Evolutionary conservation across 53 echinoderm and acorn worm species (phyloP).

Genomic region (Holothuria scabra): DNA sequence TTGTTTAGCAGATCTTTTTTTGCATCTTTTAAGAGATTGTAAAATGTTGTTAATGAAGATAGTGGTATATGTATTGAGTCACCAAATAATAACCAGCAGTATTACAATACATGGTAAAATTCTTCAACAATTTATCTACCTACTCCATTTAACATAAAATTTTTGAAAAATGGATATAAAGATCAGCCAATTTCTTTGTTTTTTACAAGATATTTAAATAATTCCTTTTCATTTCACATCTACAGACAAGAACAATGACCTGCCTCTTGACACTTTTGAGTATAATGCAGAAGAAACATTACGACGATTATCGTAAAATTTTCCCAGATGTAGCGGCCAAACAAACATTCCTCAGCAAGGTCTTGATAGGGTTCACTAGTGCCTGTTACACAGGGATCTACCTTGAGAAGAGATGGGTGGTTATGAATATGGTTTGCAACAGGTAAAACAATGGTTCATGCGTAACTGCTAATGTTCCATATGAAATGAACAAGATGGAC

Average conservation of each 20-base stretch:
- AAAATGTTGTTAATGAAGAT: too few species aligned
- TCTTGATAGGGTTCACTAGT: constrained; percentile 77
- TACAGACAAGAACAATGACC: constrained; percentile 57
- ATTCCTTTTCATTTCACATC: background rate
- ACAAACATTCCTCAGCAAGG: constrained; percentile 71
- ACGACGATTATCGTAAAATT: constrained; percentile 53
- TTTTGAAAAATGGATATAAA: too few species aligned
- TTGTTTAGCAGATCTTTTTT: background rate
- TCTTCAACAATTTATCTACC: too few species aligned
- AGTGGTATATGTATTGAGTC: too few species aligned
- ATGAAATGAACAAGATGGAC: background rate
- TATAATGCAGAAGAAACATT: constrained; percentile 92
- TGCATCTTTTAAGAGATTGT: too few species aligned
- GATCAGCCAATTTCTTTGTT: too few species aligned
- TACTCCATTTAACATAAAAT: too few species aligned
- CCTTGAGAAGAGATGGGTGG: constrained; percentile 72
- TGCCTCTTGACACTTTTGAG: constrained; percentile 79
- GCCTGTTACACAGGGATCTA: constrained; percentile 74
- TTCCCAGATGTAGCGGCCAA: constrained; percentile 50
- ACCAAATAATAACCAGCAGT: too few species aligned
- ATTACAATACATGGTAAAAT: too few species aligned
- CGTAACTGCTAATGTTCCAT: too few species aligned
- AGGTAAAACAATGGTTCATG: constrained; percentile 51
- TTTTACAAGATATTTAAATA: background rate
- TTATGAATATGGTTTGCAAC: constrained; percentile 91